Percentiles rank a stretch among this genome's conserved stretches.
These are phyloP conservation scores for Lithobates pipiens DNA, from an alignment of 2,797 vertebrate species.

Conservation along the genomic window DNA sequence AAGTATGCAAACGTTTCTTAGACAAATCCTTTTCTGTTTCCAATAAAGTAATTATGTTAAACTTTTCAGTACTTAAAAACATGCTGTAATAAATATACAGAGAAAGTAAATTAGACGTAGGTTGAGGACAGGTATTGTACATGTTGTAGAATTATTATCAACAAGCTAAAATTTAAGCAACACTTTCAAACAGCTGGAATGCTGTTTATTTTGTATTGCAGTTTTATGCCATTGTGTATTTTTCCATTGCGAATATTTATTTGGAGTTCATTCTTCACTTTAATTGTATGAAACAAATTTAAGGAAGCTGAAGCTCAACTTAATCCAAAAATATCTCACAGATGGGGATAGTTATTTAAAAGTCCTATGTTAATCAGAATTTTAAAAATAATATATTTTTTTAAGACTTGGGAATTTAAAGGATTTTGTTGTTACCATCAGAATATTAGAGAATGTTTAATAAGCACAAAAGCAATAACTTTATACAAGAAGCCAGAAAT, in stretches of 20 bases:
- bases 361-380: conserved; percentile 45
- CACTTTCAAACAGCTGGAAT: neutral
- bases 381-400: conserved; percentile 4
- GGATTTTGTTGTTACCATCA: neutral
- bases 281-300: conserved; percentile 45
- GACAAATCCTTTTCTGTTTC: neutral
- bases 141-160: neutral
- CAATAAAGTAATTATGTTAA: neutral
- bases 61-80: neutral
- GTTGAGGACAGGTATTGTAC: neutral
- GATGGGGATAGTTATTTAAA: conserved; percentile 51
- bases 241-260: conserved; percentile 34
- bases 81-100: neutral
- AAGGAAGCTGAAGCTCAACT: conserved; percentile 34
- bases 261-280: conserved; percentile 14
- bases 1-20: neutral
- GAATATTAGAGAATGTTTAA: too few species aligned
- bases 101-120: neutral
- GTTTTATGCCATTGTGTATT: conserved; percentile 16
- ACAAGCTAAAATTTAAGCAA: neutral
- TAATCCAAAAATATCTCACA: conserved; percentile 48
- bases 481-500: neutral
- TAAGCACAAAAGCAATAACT: neutral
- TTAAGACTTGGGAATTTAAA: too few species aligned
- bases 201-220: conserved; percentile 11